A percentile compares a stretch with the other conserved stretches of the same genome.
These are phyloP conservation scores for Schizothorax lantsangensis DNA, from an alignment of 2,797 vertebrate species.

Conservation along the genomic window DNA sequence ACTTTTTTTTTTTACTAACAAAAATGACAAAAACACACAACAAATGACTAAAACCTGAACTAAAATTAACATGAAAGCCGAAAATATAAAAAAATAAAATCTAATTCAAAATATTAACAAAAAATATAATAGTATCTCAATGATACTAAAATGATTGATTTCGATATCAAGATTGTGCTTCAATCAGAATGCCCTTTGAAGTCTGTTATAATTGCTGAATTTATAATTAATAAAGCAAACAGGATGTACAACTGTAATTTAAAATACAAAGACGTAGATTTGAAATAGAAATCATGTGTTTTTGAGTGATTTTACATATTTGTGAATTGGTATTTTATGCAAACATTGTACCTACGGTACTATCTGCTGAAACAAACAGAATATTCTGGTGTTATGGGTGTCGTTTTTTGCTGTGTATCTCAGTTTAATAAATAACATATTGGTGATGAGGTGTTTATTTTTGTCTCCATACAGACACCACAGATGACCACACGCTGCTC, in stretches of 20 bases:
- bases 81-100: neutral
- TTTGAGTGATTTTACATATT: neutral
- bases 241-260: neutral
- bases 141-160: neutral
- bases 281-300: neutral
- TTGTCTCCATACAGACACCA: conserved; percentile 81
- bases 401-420: neutral
- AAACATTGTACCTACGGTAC: neutral
- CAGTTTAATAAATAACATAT: neutral
- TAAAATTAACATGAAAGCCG: neutral
- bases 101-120: neutral
- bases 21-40: neutral
- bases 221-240: neutral
- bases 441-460: conserved; percentile 40
- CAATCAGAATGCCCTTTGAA: neutral
- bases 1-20: neutral
- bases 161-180: neutral
- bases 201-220: neutral
- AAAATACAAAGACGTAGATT: neutral
- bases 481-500: conserved; percentile 95
- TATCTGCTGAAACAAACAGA: neutral
- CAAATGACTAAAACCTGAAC: neutral
- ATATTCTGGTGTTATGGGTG: neutral
- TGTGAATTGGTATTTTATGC: neutral
- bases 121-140: neutral